phyloP scores from a whole-genome alignment of 2,888 invertebrate genomes.

The Oxytorus armatus region DNA sequence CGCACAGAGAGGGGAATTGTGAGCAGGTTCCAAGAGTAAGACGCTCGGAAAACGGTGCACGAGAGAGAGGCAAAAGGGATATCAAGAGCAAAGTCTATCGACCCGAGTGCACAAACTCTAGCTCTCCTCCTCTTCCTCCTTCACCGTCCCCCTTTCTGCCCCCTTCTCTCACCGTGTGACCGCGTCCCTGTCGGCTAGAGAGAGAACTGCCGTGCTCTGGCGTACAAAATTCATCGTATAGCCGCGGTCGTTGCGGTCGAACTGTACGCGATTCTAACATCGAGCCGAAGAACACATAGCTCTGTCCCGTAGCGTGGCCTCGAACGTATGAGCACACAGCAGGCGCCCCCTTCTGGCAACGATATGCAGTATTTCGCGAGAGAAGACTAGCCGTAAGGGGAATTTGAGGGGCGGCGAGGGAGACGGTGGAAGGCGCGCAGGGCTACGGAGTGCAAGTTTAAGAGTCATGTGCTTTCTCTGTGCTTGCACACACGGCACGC shows the following conservation, averaged over 20 bases:
- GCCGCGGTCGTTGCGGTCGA: slow-evolving; percentile 53
- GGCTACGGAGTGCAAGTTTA: too few species aligned
- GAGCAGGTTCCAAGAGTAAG: slow-evolving; percentile 45
- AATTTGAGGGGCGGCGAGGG: background rate
- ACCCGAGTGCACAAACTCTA: slow-evolving; percentile 64
- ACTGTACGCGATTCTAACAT: slow-evolving; percentile 24
- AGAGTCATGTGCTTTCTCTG: too few species aligned
- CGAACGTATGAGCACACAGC: slow-evolving; percentile 51
- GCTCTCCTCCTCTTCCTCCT: background rate
- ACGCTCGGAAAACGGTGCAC: too few species aligned
- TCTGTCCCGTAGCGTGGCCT: slow-evolving; percentile 18
- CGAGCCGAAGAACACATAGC: background rate
- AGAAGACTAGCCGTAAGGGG: slow-evolving; percentile 2
- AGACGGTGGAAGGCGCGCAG: too few species aligned
- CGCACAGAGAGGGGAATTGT: slow-evolving; percentile 44
- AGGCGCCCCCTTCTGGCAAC: slow-evolving; percentile 34
- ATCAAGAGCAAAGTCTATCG: slow-evolving; percentile 66
- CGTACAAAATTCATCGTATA: slow-evolving; percentile 45
- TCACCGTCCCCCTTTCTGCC: background rate
- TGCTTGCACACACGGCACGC: slow-evolving; percentile 50
- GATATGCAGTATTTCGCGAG: slow-evolving; percentile 34
- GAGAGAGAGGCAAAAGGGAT: slow-evolving; percentile 50
- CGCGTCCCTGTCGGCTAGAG: slow-evolving; percentile 47
- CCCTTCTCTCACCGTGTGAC: slow-evolving; percentile 37
- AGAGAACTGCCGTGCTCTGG: slow-evolving; percentile 39